A percentile compares a stretch with the other conserved stretches of the same genome.
These are phyloP conservation scores for Mergus octosetaceus DNA, from an alignment of 2,797 vertebrate genomes.

Conservation along the genomic window DNA sequence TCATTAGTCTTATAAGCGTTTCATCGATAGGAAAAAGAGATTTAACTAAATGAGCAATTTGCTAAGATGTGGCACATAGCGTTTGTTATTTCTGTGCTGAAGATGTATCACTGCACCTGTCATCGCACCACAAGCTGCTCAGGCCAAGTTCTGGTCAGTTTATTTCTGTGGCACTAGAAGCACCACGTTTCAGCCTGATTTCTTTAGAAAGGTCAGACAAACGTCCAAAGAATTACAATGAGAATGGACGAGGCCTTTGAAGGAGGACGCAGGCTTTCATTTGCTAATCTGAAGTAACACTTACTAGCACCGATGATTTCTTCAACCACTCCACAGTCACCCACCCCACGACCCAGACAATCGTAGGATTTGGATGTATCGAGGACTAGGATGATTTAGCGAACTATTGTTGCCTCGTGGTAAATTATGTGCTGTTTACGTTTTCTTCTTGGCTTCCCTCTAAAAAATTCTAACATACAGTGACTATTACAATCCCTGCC, in stretches of 20 bases:
- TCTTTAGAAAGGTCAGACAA: slow-evolving; percentile 51
- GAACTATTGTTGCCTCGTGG: background rate
- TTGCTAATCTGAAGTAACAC: slow-evolving; percentile 55
- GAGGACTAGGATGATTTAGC: slow-evolving; percentile 23
- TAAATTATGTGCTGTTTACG: background rate
- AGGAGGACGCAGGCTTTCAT: slow-evolving; percentile 31
- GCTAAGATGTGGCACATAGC: background rate
- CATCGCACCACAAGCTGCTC: background rate
- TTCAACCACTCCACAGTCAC: background rate
- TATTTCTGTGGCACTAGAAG: background rate
- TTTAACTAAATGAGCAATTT: background rate
- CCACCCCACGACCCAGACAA: background rate
- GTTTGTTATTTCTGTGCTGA: background rate
- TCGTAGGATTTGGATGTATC: background rate
- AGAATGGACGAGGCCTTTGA: slow-evolving; percentile 33
- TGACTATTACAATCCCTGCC: slow-evolving; percentile 1
- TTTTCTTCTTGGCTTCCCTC: background rate
- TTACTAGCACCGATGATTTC: slow-evolving; percentile 53
- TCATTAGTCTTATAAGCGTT: background rate
- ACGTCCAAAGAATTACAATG: slow-evolving; percentile 39
- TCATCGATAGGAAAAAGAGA: background rate
- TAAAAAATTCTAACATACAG: background rate
- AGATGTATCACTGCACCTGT: background rate
- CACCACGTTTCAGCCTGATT: background rate
- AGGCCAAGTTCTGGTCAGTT: background rate